A percentile compares a stretch with the other conserved stretches of the same genome.
Evolutionary conservation across 2,113 vertebrate species (phyloP).

Genomic region (Saccopteryx leptura): DNA sequence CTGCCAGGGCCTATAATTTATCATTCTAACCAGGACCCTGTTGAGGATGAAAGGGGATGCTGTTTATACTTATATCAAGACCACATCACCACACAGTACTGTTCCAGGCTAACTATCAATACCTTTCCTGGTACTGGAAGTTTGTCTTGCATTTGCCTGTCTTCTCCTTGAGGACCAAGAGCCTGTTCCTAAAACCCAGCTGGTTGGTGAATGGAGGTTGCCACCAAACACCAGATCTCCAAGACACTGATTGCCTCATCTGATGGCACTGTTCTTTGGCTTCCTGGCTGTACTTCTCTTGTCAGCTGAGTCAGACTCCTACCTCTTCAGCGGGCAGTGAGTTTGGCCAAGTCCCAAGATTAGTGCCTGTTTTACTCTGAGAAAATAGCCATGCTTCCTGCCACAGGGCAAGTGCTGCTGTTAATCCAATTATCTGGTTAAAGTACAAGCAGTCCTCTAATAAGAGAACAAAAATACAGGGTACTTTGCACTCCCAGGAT

Average conservation of each 20-base stretch:
- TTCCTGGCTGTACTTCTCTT: neutral
- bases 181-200: neutral
- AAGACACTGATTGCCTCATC: neutral
- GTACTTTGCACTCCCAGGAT: neutral
- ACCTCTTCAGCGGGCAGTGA: neutral
- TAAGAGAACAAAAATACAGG: neutral
- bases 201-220: neutral
- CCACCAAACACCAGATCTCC: neutral
- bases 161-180: neutral
- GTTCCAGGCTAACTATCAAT: neutral
- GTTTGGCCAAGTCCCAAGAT: neutral
- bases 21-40: neutral
- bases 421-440: slow-evolving; percentile 18
- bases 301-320: slow-evolving; percentile 5
- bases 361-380: neutral
- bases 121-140: neutral
- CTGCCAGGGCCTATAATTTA: neutral
- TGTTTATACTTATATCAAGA: slow-evolving; percentile 27
- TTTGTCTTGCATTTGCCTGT: neutral
- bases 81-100: neutral
- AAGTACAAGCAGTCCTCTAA: slow-evolving; percentile 35
- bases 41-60: neutral
- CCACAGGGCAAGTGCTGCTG: neutral
- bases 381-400: slow-evolving; percentile 12
- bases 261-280: slow-evolving; percentile 23